Evolutionary conservation across 2,797 vertebrate genomes (phyloP), one percentile per base, ranked within the genome.

Genomic region (Amblyraja radiata): DNA sequence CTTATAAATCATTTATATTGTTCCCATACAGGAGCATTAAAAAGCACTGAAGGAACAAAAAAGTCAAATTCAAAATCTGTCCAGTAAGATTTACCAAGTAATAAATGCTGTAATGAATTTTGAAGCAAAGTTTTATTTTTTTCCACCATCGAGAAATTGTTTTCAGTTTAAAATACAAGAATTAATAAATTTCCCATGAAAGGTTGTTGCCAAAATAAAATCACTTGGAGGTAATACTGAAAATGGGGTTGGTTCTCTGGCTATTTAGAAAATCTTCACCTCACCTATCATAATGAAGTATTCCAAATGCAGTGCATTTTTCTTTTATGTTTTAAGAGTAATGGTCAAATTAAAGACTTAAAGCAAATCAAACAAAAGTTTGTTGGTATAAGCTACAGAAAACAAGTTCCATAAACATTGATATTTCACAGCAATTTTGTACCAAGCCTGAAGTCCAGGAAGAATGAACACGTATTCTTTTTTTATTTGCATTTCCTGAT

Each of bases 1-100:
- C 61, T 73, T 46, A 92, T 46, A 92, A 92, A 92, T 92, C 90
- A 28, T 54, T 92, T 76, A 92, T 92, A 74, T 5, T 14, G 46
- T 92, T 92, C 76, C 71, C 36, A 54, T 58, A 74, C 1, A 91
- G 32, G 1, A 92, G 13, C 23, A 58, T 92, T 92, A 92, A 76
- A 92, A 91, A 32, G 65, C 39, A 74, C 23, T 92, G 71, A 39
- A 76, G 88, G 61, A 71, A 86, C 46, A 28, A 71, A 46, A 90
- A 73, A 71, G 90, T 76, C 14, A 91, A 74, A 76, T 54, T 54
- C 68, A 73, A 36, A 74, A 74, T 68, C 61, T 36, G 71, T 76
- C 68, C 8, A 25, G 71, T 71, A 92, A 54, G 90, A 92, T 74
- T 74, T 91, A 92, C 25, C 3, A 58, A 76, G 68, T 92, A 92